Evolutionary conservation across 2,113 vertebrate genomes (phyloP).

Genomic region (Pagrus major): DNA sequence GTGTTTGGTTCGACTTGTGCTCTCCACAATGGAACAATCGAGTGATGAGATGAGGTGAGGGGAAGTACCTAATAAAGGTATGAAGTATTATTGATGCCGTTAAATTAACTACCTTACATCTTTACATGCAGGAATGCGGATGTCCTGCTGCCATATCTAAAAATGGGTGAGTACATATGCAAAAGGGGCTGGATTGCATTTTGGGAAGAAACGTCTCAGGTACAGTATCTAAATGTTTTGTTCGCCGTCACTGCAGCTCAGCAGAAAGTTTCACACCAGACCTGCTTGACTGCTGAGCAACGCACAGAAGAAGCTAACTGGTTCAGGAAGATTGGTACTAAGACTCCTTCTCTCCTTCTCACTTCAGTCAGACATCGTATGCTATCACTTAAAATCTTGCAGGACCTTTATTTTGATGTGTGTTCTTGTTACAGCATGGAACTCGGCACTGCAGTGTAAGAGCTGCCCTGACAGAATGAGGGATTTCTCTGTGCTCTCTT

Average conservation of each 20-base stretch:
- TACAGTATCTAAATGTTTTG: constrained; percentile 23
- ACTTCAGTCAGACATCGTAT: constrained; percentile 3
- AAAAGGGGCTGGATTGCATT: neutral
- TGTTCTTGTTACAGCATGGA: constrained; percentile 88
- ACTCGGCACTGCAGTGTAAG: constrained; percentile 88
- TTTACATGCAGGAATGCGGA: constrained; percentile 76
- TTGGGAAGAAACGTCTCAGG: neutral
- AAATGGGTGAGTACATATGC: constrained; percentile 83
- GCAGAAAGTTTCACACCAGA: constrained; percentile 63
- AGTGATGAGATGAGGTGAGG: constrained; percentile 83
- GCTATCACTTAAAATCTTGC: constrained; percentile 26
- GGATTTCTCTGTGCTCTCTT: constrained; percentile 92
- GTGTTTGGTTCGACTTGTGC: constrained; percentile 88
- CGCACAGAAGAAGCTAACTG: constrained; percentile 87
- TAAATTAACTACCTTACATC: neutral
- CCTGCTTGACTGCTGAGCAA: constrained; percentile 68
- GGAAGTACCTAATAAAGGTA: constrained; percentile 10
- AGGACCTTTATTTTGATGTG: constrained; percentile 32
- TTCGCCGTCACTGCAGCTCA: constrained; percentile 80
- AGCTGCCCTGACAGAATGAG: constrained; percentile 86
- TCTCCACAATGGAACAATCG: constrained; percentile 80
- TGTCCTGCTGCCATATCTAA: constrained; percentile 85
- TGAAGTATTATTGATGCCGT: neutral
- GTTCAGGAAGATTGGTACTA: constrained; percentile 94
- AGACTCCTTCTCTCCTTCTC: constrained; percentile 21